Base-by-base conservation (phyloP, 2,888 invertebrate genomes). In the Nymphalis urticae region DNA sequence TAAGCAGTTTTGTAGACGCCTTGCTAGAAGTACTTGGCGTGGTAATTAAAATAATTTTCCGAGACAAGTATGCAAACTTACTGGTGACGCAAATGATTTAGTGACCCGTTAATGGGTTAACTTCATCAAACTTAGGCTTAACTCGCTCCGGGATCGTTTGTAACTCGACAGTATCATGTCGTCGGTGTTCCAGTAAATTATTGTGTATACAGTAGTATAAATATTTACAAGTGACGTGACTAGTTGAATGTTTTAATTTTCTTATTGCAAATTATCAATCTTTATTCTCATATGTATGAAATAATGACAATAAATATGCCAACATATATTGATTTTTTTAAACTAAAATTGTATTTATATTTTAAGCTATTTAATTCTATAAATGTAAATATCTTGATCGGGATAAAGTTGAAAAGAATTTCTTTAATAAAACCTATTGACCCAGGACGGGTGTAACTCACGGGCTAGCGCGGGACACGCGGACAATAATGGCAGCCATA, bases 401-500 rank as follows among this genome's bases (percentile, higher is more conserved):
- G 75, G 63, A 73, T 71, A 72, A 69, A 75, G 72, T 78, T 75
- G 74, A 77, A 75, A 83, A 85, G 82, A 85, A 89, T 87, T 86
- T 84, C 85, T 86, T 86, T 85, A 81, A 86, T 85, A 86, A 87
- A 87, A 87, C 85, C 88, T 86, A 88, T 87, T 90, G 90, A 88
- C 89, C 89, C 86, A 84, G 78, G 80, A 79, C 79, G 83, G 81
- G 80, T 79, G 87, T 89, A 90, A 89, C 87, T 90, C 89, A 89
- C 83, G 80, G 78, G 78, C 80, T 82, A 81, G 84, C 82, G 82
- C 85, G 85, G 86, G 90, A 88, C 88, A 86, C 83, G 82, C 86
- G 89, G 88, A 87, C 89, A 84, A 89, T 90, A 90, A 90, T 89
- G 88, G 89, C 85, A 68, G 82, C 85, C 85, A 90, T 90, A 90